Base-by-base conservation (phyloP, 2,888 invertebrate genomes). In the Melolontha melolontha region DNA sequence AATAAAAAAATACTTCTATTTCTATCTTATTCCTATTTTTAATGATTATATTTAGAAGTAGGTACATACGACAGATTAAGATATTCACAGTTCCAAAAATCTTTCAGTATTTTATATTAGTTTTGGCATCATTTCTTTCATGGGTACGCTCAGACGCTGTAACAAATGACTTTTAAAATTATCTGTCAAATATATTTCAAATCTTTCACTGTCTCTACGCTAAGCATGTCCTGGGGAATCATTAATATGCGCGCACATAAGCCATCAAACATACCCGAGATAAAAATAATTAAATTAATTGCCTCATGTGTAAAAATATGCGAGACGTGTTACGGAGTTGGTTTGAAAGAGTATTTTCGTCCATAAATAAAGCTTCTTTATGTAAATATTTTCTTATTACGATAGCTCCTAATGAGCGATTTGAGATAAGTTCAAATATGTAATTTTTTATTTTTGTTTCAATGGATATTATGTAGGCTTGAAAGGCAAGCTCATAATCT, bases 281-380 rank as follows among this genome's bases (percentile, higher is more conserved):
- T 65, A 65, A 69, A 69, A 69, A 65, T 69, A 69, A 65, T 69
- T 51, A 69, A 65, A 69, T 69, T 69, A 66, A 69, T 69, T 69
- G 65, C 69, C 62, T 52, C 65, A 62, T 66, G 69, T 66, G 66
- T 69, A 66, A 69, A 69, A 69, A 69, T 69, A 68, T 68, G 54
- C 57, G 14, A 57, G 49, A 22, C 42, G 59, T 51, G 55, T 59
- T 59, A 54, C 40, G 63, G 41, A 64, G 40, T 22, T 50, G 42
- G 39, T 39, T 59, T 34, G 50, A 66, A 57, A 40, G 66, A 42
- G 34, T 67, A 67, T 67, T 67, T 67, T 62, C 34, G 59, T 57
- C 51, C 42, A 51, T 50, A 65, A 54, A 65, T 65, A 65, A 52
- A 54, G 44, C 44, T 52, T 41, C 52, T 52, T 52, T 54, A 54